These are phyloP conservation scores for Eulithis prunata DNA, from an alignment of 2,888 invertebrate species.

Conservation along the genomic window DNA sequence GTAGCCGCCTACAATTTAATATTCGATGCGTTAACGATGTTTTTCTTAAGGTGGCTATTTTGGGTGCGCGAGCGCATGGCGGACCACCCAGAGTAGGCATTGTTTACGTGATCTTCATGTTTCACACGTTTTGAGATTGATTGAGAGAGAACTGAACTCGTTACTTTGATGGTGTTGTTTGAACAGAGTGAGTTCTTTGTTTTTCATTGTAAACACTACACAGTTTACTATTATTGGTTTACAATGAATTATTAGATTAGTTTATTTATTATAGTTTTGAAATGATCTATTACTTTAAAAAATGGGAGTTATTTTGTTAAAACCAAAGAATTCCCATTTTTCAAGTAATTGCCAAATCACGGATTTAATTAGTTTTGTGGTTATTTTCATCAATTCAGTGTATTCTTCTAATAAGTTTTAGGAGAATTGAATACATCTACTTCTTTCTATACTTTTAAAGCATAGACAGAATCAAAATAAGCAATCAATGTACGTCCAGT, in stretches of 20 bases:
- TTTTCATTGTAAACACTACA: constrained; percentile 11
- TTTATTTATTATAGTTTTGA: background rate
- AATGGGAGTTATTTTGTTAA: too few relatives aligned
- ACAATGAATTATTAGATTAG: too few relatives aligned
- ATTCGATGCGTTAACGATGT: constrained; percentile 77
- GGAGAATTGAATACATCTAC: too few relatives aligned
- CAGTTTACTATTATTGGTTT: background rate
- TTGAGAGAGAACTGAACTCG: constrained; percentile 22
- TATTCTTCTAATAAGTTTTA: too few relatives aligned
- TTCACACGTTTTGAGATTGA: constrained; percentile 32
- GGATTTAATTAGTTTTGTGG: too few relatives aligned
- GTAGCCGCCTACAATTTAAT: constrained; percentile 79
- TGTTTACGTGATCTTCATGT: constrained; percentile 38
- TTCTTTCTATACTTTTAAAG: too few relatives aligned
- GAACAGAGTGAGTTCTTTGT: constrained; percentile 5
- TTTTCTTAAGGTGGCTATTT: constrained; percentile 78
- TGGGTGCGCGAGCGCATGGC: constrained; percentile 60
- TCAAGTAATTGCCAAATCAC: too few relatives aligned
- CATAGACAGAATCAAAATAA: too few relatives aligned
- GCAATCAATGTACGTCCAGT: background rate
- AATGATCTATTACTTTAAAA: too few relatives aligned
- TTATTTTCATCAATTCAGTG: too few relatives aligned
- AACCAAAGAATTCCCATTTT: too few relatives aligned
- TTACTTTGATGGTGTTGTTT: constrained; percentile 24
- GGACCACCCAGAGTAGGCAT: constrained; percentile 69